phyloP scores from a whole-genome alignment of 2,888 invertebrate genomes.

The Ormyrus pomaceus region DNA sequence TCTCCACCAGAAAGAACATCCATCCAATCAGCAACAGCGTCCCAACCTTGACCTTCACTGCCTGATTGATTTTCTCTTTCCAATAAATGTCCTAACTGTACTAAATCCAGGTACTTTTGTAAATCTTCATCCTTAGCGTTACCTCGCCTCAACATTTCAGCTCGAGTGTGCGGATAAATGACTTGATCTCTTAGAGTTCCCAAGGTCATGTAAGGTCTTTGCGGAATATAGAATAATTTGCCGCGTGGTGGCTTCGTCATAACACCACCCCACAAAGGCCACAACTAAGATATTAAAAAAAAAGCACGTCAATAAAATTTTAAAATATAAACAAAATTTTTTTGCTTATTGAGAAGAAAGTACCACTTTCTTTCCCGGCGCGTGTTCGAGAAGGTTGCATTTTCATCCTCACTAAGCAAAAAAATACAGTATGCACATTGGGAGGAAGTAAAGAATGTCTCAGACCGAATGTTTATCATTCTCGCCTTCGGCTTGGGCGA shows the following conservation, averaged over 20 bases:
- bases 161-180: constrained; percentile 94
- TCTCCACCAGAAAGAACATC: constrained; percentile 98
- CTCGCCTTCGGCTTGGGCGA: no score
- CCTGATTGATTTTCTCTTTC: constrained; percentile 83
- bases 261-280: constrained; percentile 97
- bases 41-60: constrained; percentile 83
- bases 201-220: constrained; percentile 98
- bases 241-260: constrained; percentile 96
- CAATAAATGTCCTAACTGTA: constrained; percentile 90
- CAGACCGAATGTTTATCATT: no score
- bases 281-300: constrained; percentile 78
- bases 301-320: no score
- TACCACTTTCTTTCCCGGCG: no score
- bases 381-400: no score
- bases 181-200: constrained; percentile 96
- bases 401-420: no score
- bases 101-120: constrained; percentile 85
- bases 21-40: constrained; percentile 98
- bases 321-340: no score
- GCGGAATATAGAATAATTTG: constrained; percentile 97
- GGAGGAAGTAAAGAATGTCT: no score
- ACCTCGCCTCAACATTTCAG: constrained; percentile 88
- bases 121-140: constrained; percentile 86
- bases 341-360: no score
- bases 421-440: no score